Evolutionary conservation across 2,797 vertebrate species (phyloP).

Genomic region (Choloepus didactylus): DNA sequence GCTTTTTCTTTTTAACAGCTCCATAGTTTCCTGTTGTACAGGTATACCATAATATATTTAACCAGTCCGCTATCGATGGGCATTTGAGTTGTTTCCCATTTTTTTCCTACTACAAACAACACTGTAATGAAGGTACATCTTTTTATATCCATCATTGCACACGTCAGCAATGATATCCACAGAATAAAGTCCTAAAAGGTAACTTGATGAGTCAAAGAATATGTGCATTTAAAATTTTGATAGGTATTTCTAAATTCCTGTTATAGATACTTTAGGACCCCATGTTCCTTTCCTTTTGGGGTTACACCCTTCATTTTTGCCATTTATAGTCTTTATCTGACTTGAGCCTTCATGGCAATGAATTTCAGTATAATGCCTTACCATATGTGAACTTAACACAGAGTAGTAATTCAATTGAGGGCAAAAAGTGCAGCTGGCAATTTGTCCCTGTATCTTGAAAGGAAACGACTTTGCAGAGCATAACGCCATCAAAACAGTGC

Average conservation of each 20-base stretch:
- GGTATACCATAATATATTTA: not conserved
- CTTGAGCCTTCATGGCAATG: slow-evolving; percentile 43
- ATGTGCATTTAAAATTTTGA: slow-evolving; percentile 62
- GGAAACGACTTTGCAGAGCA: slow-evolving; percentile 69
- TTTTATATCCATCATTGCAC: not conserved
- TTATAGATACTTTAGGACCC: not conserved
- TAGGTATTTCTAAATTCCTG: slow-evolving; percentile 48
- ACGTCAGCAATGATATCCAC: not conserved
- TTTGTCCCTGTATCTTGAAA: slow-evolving; percentile 79
- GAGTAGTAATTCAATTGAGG: slow-evolving; percentile 69
- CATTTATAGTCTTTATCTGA: slow-evolving; percentile 76
- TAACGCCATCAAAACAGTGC: slow-evolving; percentile 72
- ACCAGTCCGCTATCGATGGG: not conserved
- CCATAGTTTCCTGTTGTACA: slow-evolving; percentile 29
- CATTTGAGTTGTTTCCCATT: not conserved
- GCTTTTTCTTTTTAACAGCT: slow-evolving; percentile 19
- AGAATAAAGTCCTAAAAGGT: not conserved
- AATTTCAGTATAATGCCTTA: slow-evolving; percentile 45
- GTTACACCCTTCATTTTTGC: slow-evolving; percentile 72
- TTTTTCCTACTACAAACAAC: slow-evolving; percentile 48
- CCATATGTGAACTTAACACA: slow-evolving; percentile 69
- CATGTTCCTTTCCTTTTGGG: slow-evolving; percentile 17
- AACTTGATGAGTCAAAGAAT: slow-evolving; percentile 38
- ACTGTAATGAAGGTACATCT: not conserved
- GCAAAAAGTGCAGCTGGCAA: slow-evolving; percentile 69